Base-by-base conservation (phyloP, 2,797 vertebrate genomes). In the Falco biarmicus region DNA sequence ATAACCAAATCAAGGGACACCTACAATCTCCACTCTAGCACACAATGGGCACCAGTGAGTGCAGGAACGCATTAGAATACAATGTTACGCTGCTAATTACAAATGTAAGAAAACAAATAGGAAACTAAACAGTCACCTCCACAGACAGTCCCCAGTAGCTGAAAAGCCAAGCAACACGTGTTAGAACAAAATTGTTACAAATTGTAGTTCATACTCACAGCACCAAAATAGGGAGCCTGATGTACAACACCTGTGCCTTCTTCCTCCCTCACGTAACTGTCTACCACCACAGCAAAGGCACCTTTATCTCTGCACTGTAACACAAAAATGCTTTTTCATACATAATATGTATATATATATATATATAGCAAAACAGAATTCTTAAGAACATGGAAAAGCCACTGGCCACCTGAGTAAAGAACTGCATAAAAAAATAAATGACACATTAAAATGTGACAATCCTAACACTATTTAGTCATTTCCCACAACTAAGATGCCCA, bases 201-300 rank as follows among this genome's bases (percentile, higher is more conserved):
- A 41, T 20, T 1, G 6, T 2, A 17, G 20, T 17, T 95, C 65
- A 68, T 94, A 99, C 99, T 99, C 97, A 99, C 99, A 97, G 99
- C 99, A 97, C 99, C 99, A 92, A 99, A 99, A 97, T 99, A 99
- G 5, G 99, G 99, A n/a, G 99, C 99, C 97, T 99, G 99, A 96
- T 99, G 99, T 76, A 99, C 99, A 39, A 99, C 98, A 34, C 99
- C 99, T 3, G 99, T 99, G 81, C 99, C 99, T 87, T 99, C 99
- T 87, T 99, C 99, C 95, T 99, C 99, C 89, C 98, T 99, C 93
- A 99, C 99, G 1, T 99, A 99, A 96, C 97, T 98, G 97, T 99
- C 99, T 7, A 97, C 95, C 69, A 99, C 96, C 71, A 99, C 98
- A 29, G 98, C 97, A 97, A 99, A 99, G 9, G 99, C 99, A 68